phyloP scores from a whole-genome alignment of 2,888 invertebrate species.

The Iphiclides podalirius region DNA sequence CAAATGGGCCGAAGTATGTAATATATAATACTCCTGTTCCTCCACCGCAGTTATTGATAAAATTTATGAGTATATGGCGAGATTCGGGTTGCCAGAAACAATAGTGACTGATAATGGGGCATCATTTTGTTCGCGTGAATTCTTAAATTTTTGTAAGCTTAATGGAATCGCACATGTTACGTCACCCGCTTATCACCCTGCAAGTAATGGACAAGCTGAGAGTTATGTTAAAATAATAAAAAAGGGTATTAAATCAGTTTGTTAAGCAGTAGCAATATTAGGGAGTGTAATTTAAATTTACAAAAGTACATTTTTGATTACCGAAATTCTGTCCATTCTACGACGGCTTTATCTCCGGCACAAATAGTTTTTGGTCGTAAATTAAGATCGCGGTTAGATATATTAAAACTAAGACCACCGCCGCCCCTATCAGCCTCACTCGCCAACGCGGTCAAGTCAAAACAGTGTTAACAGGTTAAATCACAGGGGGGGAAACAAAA shows the following conservation, averaged over 20 bases:
- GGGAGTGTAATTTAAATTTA: too few species aligned
- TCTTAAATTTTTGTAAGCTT: slow-evolving; percentile 21
- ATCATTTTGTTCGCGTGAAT: slow-evolving; percentile 22
- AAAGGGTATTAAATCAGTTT: slow-evolving; percentile 27
- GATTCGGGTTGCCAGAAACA: slow-evolving; percentile 17
- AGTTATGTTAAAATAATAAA: too few species aligned
- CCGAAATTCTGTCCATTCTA: slow-evolving; percentile 25
- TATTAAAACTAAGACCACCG: slow-evolving; percentile 2
- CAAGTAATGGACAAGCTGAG: too few species aligned
- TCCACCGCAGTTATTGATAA: slow-evolving; percentile 19
- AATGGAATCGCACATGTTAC: slow-evolving; percentile 28
- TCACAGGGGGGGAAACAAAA: background rate
- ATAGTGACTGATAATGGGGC: slow-evolving; percentile 26
- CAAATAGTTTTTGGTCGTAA: slow-evolving; percentile 14
- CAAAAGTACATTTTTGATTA: slow-evolving; percentile 26
- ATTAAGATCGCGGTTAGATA: slow-evolving; percentile 20
- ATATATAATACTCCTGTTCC: background rate
- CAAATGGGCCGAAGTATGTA: background rate
- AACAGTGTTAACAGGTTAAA: slow-evolving; percentile 21
- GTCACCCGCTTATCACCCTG: too few species aligned
- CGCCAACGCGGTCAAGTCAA: slow-evolving; percentile 8
- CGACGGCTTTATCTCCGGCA: slow-evolving; percentile 18
- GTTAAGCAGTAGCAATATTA: slow-evolving; percentile 16
- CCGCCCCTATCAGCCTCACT: slow-evolving; percentile 5
- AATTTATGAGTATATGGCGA: slow-evolving; percentile 10